Evolutionary conservation across 2,113 vertebrate species (phyloP).

Genomic region (Hylia prasina): DNA sequence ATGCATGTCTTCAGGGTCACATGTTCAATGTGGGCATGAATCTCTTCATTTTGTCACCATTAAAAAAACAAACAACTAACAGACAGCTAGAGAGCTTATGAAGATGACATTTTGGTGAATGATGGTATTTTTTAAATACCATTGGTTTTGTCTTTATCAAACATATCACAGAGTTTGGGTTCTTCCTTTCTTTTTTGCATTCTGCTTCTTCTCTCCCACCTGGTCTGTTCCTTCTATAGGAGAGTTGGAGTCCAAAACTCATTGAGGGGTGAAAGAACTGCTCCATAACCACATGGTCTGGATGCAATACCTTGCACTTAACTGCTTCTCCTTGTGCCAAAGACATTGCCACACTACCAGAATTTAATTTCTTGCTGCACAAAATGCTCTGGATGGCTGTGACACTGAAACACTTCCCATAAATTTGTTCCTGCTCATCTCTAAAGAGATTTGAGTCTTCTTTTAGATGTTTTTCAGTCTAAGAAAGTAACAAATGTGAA

Average conservation of each 20-base stretch:
- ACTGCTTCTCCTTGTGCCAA: neutral
- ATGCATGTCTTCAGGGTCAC: fast-evolving
- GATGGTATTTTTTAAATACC: neutral
- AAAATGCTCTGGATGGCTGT: neutral
- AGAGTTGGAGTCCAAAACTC: neutral
- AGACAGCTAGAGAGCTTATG: neutral
- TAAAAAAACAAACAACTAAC: neutral
- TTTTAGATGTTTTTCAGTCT: neutral
- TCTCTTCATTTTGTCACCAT: neutral
- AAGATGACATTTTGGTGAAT: neutral
- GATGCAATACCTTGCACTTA: neutral
- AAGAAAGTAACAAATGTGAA: neutral
- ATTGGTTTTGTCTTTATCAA: neutral
- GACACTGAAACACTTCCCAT: neutral
- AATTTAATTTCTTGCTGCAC: neutral
- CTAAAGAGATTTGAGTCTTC: neutral
- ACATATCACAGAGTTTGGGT: neutral
- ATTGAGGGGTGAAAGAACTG: neutral
- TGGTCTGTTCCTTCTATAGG: neutral
- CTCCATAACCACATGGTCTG: neutral
- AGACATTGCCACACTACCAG: neutral
- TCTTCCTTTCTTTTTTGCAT: neutral
- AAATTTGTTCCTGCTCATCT: neutral
- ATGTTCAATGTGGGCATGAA: neutral
- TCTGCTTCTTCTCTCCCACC: neutral